Conservation (phyloP, 2,888 invertebrate species). For the Lithophane ornitopus region DNA sequence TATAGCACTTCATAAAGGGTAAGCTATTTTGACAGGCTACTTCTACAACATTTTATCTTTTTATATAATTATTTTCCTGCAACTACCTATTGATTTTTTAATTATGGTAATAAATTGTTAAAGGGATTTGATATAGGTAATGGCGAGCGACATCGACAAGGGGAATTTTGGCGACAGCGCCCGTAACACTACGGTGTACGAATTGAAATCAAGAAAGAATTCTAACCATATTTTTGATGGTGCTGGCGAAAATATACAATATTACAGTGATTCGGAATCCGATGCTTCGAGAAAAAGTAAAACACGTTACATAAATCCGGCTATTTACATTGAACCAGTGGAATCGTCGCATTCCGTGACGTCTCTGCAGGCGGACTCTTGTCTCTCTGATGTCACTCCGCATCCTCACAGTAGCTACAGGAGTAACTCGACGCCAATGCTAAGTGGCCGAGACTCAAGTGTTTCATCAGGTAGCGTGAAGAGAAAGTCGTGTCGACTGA, state of each 20-base stretch:
- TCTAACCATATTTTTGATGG: slow-evolving; percentile 86
- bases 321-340: slow-evolving; percentile 90
- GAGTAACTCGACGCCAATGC: slow-evolving; percentile 85
- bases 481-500: slow-evolving; percentile 83
- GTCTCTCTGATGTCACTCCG: slow-evolving; percentile 82
- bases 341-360: slow-evolving; percentile 84
- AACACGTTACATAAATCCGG: slow-evolving; percentile 91
- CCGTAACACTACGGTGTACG: slow-evolving; percentile 71
- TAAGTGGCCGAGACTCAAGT: slow-evolving; percentile 82
- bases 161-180: slow-evolving; percentile 85
- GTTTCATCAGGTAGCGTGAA: slow-evolving; percentile 81
- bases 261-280: slow-evolving; percentile 86
- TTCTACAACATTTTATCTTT: slow-evolving; percentile 60
- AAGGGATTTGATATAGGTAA: slow-evolving; percentile 68
- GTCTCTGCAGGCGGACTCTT: slow-evolving; percentile 81
- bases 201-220: slow-evolving; percentile 70
- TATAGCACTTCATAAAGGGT: slow-evolving; percentile 59
- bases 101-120: slow-evolving; percentile 63
- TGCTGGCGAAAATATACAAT: slow-evolving; percentile 85
- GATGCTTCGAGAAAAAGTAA: slow-evolving; percentile 82
- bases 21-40: slow-evolving; percentile 72
- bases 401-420: slow-evolving; percentile 86
- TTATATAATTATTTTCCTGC: slow-evolving; percentile 67
- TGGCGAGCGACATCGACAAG: slow-evolving; percentile 82
- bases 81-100: slow-evolving; percentile 49